Conservation (phyloP, 2,797 vertebrate species). For the Chaenodraco wilsoni region DNA sequence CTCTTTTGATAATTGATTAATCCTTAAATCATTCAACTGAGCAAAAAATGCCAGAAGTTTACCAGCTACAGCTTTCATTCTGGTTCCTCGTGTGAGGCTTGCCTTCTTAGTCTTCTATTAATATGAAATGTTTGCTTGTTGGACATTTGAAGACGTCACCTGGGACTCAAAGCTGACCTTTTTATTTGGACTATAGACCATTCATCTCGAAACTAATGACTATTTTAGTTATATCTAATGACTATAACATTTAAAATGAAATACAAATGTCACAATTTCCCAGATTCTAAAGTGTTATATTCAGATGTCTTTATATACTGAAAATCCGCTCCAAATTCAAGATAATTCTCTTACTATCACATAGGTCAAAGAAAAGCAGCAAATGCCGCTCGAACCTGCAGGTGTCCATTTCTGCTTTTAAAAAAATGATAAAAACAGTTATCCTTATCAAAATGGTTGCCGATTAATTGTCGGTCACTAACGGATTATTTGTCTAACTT, state of each 20-base stretch:
- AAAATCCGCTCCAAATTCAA: background rate
- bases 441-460: background rate
- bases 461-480: no score
- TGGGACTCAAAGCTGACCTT: background rate
- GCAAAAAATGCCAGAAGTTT: background rate
- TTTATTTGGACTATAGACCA: background rate
- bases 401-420: background rate
- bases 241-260: no score
- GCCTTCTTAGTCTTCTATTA: background rate
- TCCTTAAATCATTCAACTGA: background rate
- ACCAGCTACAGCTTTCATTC: background rate
- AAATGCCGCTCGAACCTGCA: background rate
- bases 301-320: background rate
- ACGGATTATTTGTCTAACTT: background rate
- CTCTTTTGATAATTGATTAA: background rate
- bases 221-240: no score
- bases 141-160: background rate
- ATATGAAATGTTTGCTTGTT: background rate
- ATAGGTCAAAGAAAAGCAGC: background rate
- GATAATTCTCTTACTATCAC: background rate
- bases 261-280: background rate
- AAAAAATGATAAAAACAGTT: background rate
- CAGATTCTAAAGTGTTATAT: background rate
- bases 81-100: background rate
- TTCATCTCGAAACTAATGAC: background rate